Conservation (phyloP, 1,140 invertebrate genomes). For the Acyrthosiphon pisum region DNA sequence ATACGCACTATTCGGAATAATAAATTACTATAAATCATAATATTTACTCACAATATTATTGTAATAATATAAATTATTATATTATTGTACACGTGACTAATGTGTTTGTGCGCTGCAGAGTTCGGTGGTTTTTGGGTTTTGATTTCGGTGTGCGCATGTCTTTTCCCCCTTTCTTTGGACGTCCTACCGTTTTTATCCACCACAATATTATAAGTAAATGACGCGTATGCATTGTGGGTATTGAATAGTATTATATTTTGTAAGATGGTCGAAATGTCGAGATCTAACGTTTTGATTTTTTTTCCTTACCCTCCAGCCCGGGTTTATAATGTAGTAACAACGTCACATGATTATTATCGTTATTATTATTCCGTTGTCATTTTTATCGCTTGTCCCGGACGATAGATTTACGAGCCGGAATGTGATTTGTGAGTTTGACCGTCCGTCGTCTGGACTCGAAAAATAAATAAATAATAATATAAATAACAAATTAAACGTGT, state of each 20-base stretch:
- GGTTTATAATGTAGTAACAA: neutral
- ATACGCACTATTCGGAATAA: neutral
- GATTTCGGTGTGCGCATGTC: too few species aligned
- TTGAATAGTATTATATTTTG: neutral
- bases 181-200: neutral
- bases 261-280: neutral
- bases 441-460: neutral
- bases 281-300: neutral
- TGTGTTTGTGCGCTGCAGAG: neutral
- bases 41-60: neutral
- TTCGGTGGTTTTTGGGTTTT: neutral
- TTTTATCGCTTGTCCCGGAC: slow-evolving; percentile 43
- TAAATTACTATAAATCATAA: slow-evolving; percentile 1
- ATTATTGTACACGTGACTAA: neutral
- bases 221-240: neutral
- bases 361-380: slow-evolving; percentile 51
- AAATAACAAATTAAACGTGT: slow-evolving; percentile 4
- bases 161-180: neutral
- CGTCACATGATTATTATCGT: slow-evolving; percentile 1
- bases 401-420: slow-evolving; percentile 42
- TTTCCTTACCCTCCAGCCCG: neutral
- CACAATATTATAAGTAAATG: neutral
- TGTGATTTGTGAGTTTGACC: slow-evolving; percentile 51
- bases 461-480: slow-evolving; percentile 5
- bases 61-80: neutral